A percentile compares a stretch with the other conserved stretches of the same genome.
Evolutionary conservation across 2,888 invertebrate genomes (phyloP).

Genomic region (Sericinus montela): DNA sequence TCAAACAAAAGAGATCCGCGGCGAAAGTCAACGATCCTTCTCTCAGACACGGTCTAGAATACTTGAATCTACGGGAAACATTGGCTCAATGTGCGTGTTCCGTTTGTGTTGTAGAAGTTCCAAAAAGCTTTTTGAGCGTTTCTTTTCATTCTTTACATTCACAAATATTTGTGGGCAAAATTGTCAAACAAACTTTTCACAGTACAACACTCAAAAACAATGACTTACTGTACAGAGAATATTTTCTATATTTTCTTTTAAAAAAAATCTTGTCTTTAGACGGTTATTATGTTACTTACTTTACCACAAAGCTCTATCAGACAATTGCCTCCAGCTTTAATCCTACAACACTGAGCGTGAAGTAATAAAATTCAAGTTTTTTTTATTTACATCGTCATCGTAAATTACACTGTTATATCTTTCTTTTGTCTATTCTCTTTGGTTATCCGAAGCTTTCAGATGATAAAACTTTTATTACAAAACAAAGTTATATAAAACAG

Average conservation of each 20-base stretch:
- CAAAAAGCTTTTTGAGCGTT: constrained; percentile 13
- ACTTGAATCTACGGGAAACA: constrained; percentile 14
- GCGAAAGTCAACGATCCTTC: constrained; percentile 17
- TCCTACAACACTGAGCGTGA: constrained; percentile 17
- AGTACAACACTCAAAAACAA: constrained; percentile 8
- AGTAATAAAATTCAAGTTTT: constrained; percentile 16
- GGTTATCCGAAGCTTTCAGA: constrained; percentile 16
- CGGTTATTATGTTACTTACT: constrained; percentile 15
- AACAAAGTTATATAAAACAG: constrained; percentile 15
- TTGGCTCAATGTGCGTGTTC: constrained; percentile 12
- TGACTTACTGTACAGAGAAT: constrained; percentile 1
- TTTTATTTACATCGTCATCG: constrained; percentile 19
- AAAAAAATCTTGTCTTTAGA: constrained; percentile 10
- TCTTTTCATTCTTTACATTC: constrained; percentile 8
- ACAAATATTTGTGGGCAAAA: constrained; percentile 12
- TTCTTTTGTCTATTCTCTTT: constrained; percentile 17
- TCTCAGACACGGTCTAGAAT: constrained; percentile 17
- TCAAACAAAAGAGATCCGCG: constrained; percentile 15
- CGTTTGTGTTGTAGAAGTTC: constrained; percentile 5
- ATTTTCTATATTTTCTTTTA: constrained; percentile 10
- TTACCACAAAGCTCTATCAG: constrained; percentile 10
- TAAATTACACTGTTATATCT: constrained; percentile 18
- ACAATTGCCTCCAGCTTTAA: constrained; percentile 17
- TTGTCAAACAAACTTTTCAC: constrained; percentile 10
- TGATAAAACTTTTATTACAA: constrained; percentile 19